Base-by-base conservation (phyloP, 2,797 vertebrate genomes). In the Danio aesculapii region DNA sequence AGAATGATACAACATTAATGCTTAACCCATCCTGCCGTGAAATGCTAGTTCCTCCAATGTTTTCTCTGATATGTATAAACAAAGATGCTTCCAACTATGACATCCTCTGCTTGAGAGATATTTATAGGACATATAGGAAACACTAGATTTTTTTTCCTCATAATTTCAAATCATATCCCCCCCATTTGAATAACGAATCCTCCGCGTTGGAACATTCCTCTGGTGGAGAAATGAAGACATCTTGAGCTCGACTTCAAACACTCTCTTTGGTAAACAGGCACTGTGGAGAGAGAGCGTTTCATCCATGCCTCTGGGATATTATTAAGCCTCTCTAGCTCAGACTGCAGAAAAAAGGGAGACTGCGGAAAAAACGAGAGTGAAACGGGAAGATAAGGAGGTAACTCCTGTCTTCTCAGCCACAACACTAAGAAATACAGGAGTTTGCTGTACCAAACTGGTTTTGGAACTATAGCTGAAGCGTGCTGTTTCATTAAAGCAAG, bases 271-370 rank as follows among this genome's bases (percentile, higher is more conserved):
- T 96, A 97, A 97, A 97, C 95, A 97, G 95, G 94, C 94, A 93
- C 95, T 93, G 94, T 93, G 91, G 95, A 95, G 95, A 81, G 78
- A 96, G 95, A 95, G 90, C 74, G 92, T 97, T 98, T 99, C 96
- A 97, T 97, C 95, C 96, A 93, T 96, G 95, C 97, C 97, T 96
- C 94, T 96, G 96, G 97, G 97, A 98, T 96, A 95, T 97, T 96
- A 97, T 97, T 97, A 97, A 97, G 95, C 93, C 93, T 97, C 95
- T 95, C 94, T 95, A 95, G 94, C 93, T 94, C 95, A 90, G 93
- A 94, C 94, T 95, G 94, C 90, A 92, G 92, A 94, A 81, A 79
- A 78, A 79, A 73, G 50, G 69, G 61, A 79, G 77, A 63, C 93
- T 75, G 88, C 52, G n/a, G 57, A 44, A 70, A 76, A 30, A 83